These are phyloP conservation scores for Eulacestoma nigropectus DNA, from an alignment of 2,113 vertebrate genomes.

Conservation along the genomic window DNA sequence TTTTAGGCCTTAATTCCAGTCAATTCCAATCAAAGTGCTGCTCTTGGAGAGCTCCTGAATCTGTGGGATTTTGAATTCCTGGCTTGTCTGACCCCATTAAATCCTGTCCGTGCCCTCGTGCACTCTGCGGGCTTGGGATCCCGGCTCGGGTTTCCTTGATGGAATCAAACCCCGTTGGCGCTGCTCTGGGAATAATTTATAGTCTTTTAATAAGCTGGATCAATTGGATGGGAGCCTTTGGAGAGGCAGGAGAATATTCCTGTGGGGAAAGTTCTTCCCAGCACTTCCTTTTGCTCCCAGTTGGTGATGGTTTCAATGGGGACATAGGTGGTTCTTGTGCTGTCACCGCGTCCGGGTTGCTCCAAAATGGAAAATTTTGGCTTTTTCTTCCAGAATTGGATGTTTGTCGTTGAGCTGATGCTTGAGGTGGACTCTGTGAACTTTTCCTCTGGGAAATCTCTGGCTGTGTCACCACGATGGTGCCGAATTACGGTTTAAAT, in stretches of 20 bases:
- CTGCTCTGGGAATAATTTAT: neutral
- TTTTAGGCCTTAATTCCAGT: neutral
- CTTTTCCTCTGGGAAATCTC: neutral
- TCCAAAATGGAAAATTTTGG: rapidly evolving
- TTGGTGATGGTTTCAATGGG: neutral
- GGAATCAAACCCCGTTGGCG: neutral
- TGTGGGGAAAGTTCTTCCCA: neutral
- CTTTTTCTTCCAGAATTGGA: neutral
- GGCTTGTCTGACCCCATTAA: neutral
- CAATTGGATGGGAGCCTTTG: rapidly evolving
- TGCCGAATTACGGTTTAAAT: rapidly evolving
- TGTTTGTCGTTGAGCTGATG: neutral
- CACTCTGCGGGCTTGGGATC: rapidly evolving
- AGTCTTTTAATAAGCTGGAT: neutral
- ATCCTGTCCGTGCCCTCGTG: rapidly evolving
- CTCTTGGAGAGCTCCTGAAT: neutral
- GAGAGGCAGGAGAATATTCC: neutral
- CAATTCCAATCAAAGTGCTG: neutral
- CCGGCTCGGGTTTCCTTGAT: rapidly evolving
- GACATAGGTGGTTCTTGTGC: neutral
- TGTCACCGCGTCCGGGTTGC: rapidly evolving
- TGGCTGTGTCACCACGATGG: rapidly evolving
- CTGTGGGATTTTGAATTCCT: neutral
- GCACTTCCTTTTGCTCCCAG: neutral
- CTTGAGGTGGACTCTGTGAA: neutral